These are phyloP conservation scores for Drosophila austrosaltans DNA, from an alignment of 2,888 invertebrate genomes.

Conservation along the genomic window DNA sequence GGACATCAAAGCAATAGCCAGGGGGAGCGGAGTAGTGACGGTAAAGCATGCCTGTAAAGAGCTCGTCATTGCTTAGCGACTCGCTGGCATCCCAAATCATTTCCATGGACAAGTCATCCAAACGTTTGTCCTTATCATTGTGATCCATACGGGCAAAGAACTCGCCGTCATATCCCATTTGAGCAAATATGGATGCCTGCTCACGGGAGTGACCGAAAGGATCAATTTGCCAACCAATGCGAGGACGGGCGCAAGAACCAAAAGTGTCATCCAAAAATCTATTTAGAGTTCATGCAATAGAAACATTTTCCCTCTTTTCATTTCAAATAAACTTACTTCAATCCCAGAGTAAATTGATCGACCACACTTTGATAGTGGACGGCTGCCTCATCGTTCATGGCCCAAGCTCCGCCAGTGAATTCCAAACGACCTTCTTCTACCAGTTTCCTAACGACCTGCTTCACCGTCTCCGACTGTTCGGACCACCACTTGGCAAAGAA, in stretches of 20 bases:
- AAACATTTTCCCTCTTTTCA: background rate
- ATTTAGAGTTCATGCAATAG: slow-evolving; percentile 3
- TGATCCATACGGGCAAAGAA: slow-evolving; percentile 94
- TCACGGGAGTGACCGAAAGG: slow-evolving; percentile 94
- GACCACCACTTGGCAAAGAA: slow-evolving; percentile 95
- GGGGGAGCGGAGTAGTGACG: slow-evolving; percentile 93
- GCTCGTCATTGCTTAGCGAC: slow-evolving; percentile 86
- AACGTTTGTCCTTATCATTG: slow-evolving; percentile 89
- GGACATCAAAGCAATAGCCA: slow-evolving; percentile 96
- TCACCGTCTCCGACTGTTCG: slow-evolving; percentile 86
- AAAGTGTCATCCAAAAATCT: slow-evolving; percentile 88
- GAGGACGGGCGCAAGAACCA: slow-evolving; percentile 89
- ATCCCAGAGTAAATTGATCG: slow-evolving; percentile 89
- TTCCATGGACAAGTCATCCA: slow-evolving; percentile 87
- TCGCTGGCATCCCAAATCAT: slow-evolving; percentile 92
- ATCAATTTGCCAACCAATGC: slow-evolving; percentile 93
- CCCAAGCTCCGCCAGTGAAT: slow-evolving; percentile 92
- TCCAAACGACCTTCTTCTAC: slow-evolving; percentile 90
- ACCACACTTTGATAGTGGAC: slow-evolving; percentile 88
- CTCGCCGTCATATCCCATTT: slow-evolving; percentile 94
- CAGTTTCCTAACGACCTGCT: slow-evolving; percentile 87
- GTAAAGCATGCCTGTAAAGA: slow-evolving; percentile 93
- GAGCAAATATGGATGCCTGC: slow-evolving; percentile 90
- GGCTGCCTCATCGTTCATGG: slow-evolving; percentile 92
- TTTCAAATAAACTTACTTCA: slow-evolving; percentile 84